A percentile compares a stretch with the other conserved stretches of the same genome.
Conservation (phyloP, 2,113 vertebrate genomes). For the Salvelinus sp. region DNA sequence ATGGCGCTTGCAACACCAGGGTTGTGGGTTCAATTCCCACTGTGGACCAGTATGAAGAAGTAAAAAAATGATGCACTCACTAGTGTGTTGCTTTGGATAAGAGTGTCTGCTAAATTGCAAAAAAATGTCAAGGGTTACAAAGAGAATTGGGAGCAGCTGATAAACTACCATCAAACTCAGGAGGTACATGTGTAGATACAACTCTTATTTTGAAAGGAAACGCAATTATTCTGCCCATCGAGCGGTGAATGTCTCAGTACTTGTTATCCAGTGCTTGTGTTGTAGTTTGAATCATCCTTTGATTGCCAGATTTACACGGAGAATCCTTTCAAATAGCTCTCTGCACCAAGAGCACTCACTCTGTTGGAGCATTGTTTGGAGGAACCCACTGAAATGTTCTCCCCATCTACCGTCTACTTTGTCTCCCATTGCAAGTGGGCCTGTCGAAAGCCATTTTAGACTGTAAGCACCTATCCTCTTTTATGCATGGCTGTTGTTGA, state of each 20-base stretch:
- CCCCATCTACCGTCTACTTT: conserved; percentile 22
- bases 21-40: no score
- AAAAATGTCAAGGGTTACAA: no score
- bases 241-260: background rate
- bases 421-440: conserved; percentile 23
- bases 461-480: conserved; percentile 25
- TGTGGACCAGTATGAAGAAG: no score
- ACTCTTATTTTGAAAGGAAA: background rate
- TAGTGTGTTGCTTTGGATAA: no score
- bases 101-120: no score
- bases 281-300: conserved; percentile 1
- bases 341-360: background rate
- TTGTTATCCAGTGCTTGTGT: background rate
- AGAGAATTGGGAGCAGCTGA: no score
- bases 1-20: no score
- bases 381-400: conserved; percentile 10
- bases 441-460: conserved; percentile 33
- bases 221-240: background rate
- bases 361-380: conserved; percentile 25
- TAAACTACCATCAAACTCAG: no score
- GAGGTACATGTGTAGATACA: no score
- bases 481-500: conserved; percentile 29
- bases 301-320: background rate
- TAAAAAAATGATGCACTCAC: no score
- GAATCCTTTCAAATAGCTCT: conserved; percentile 2